phyloP scores from a whole-genome alignment of 2,888 invertebrate species.

The Autographa pulchrina region DNA sequence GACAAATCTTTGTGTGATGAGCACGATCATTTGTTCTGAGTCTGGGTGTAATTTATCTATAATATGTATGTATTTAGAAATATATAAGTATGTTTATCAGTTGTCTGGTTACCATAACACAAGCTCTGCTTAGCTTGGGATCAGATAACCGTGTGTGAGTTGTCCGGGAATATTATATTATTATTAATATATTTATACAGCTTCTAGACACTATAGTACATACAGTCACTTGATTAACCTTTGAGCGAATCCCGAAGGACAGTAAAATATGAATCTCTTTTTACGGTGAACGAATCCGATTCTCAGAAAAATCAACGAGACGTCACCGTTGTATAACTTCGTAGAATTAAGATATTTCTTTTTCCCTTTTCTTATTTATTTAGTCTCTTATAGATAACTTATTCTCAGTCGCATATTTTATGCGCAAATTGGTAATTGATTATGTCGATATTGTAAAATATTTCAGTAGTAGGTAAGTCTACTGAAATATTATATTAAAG shows the following conservation, averaged over 20 bases:
- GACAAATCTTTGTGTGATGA: no score
- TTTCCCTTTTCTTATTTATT: constrained; percentile 5
- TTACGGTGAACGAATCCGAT: constrained; percentile 34
- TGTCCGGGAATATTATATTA: no score
- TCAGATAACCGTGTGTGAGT: no score
- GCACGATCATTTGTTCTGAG: no score
- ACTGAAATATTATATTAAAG: no score
- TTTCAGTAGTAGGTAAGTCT: no score
- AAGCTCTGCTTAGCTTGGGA: no score
- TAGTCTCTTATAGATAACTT: neutral
- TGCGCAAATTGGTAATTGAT: neutral
- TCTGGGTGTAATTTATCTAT: no score
- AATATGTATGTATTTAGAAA: no score
- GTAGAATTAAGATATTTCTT: neutral
- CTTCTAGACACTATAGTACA: neutral
- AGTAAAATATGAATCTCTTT: constrained; percentile 27
- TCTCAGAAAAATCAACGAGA: constrained; percentile 35
- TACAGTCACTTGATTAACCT: constrained; percentile 37
- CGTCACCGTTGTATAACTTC: constrained; percentile 7
- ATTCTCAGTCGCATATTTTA: neutral
- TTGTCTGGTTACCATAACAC: no score
- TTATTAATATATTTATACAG: neutral
- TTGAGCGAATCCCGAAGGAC: constrained; percentile 18
- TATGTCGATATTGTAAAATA: neutral
- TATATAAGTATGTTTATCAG: no score